Conservation (phyloP, 1,140 invertebrate genomes). For the Trigoniulus corallinus region DNA sequence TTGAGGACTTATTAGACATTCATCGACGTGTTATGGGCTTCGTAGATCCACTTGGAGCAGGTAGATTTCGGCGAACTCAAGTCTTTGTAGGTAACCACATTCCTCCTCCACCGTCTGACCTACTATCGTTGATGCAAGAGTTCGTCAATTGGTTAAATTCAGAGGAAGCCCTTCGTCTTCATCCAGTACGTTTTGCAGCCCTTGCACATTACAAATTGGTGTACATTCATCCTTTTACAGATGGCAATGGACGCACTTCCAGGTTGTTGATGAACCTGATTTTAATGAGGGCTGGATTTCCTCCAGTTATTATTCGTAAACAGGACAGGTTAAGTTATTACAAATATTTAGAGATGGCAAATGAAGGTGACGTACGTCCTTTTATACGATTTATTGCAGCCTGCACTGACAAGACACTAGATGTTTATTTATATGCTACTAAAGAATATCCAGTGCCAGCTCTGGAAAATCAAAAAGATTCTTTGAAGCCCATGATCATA, state of each 20-base stretch:
- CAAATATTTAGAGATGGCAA: slow-evolving; percentile 69
- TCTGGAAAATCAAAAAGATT: slow-evolving; percentile 19
- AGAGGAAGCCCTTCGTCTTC: slow-evolving; percentile 58
- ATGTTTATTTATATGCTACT: slow-evolving; percentile 77
- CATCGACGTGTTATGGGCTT: slow-evolving; percentile 78
- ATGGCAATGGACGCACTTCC: slow-evolving; percentile 89
- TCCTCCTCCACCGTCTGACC: slow-evolving; percentile 63
- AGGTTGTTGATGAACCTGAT: slow-evolving; percentile 90
- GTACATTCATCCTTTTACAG: slow-evolving; percentile 80
- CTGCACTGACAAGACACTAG: slow-evolving; percentile 82
- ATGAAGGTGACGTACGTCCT: slow-evolving; percentile 77
- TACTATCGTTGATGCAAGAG: slow-evolving; percentile 64
- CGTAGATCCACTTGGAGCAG: slow-evolving; percentile 29
- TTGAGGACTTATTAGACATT: slow-evolving; percentile 81
- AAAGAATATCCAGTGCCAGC: slow-evolving; percentile 34
- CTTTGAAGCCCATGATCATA: too few relatives aligned
- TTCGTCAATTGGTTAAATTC: slow-evolving; percentile 79
- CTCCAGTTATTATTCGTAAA: slow-evolving; percentile 86
- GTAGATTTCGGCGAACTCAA: slow-evolving; percentile 32
- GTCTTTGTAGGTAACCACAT: slow-evolving; percentile 85
- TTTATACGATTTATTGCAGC: slow-evolving; percentile 91
- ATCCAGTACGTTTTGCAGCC: slow-evolving; percentile 82
- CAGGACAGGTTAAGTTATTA: slow-evolving; percentile 63
- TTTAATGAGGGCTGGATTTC: slow-evolving; percentile 94
- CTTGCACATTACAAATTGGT: slow-evolving; percentile 93